These are phyloP conservation scores for Cheilosia variabilis DNA, from an alignment of 2,888 invertebrate species.

Conservation along the genomic window DNA sequence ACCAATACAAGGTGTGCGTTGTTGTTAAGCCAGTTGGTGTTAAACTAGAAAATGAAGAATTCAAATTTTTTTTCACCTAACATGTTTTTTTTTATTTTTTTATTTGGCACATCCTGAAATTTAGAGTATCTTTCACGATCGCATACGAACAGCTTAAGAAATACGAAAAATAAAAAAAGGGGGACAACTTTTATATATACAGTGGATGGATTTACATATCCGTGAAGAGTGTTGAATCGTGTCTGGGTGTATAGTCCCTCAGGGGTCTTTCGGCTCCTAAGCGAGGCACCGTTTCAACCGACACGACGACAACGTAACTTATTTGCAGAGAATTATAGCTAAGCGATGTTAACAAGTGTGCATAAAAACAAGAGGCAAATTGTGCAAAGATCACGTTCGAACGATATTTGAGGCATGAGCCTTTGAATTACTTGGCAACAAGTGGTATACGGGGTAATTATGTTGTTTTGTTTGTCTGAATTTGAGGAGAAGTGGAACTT, in stretches of 20 bases:
- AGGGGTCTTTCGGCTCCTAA: conserved; percentile 10
- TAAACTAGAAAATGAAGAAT: conserved; percentile 1
- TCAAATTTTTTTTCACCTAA: conserved; percentile 43
- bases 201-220: conserved; percentile 29
- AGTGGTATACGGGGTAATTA: conserved; percentile 6
- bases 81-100: conserved; percentile 38
- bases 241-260: not conserved
- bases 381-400: conserved; percentile 18
- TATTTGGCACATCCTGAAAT: conserved; percentile 50
- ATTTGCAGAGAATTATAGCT: conserved; percentile 27
- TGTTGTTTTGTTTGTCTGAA: conserved; percentile 7
- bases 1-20: conserved; percentile 61
- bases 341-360: conserved; percentile 34
- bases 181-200: not conserved
- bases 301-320: not conserved
- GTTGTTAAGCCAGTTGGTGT: conserved; percentile 61
- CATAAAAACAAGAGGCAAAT: conserved; percentile 1
- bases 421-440: conserved; percentile 34
- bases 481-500: conserved; percentile 10
- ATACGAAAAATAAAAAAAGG: not conserved
- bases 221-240: conserved; percentile 18
- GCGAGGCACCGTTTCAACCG: not conserved
- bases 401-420: conserved; percentile 19
- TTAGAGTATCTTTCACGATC: not conserved
- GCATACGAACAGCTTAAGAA: not conserved